phyloP scores from a whole-genome alignment of 2,113 vertebrate species.

The Lasiurus borealis region DNA sequence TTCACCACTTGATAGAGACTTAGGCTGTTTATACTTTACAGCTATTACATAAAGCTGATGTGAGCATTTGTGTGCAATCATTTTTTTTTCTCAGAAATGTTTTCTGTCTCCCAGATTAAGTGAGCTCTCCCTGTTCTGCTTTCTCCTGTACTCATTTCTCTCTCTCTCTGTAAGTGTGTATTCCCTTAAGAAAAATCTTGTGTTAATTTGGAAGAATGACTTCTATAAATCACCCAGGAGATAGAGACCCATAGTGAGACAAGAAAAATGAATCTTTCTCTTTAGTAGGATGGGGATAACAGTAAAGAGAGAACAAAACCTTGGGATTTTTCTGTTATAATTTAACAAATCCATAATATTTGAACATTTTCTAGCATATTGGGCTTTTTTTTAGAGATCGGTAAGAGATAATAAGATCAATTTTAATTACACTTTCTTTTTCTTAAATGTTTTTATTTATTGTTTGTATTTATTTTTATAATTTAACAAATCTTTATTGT shows the following conservation, averaged over 20 bases:
- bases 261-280: constrained; percentile 5
- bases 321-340: neutral
- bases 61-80: constrained; percentile 1
- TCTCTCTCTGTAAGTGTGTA: neutral
- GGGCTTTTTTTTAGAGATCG: constrained; percentile 24
- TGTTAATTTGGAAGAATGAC: constrained; percentile 53
- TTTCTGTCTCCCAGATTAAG: constrained; percentile 30
- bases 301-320: neutral
- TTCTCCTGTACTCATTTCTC: neutral
- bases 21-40: constrained; percentile 12
- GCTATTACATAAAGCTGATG: constrained; percentile 33
- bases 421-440: constrained; percentile 10
- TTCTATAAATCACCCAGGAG: constrained; percentile 26
- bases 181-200: neutral
- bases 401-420: neutral
- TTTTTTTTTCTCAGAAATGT: constrained; percentile 32
- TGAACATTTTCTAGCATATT: constrained; percentile 20
- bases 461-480: too few species aligned
- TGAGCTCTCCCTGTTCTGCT: neutral
- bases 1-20: neutral
- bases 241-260: neutral
- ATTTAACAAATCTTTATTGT: too few species aligned
- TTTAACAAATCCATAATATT: neutral
- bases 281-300: neutral
- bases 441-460: neutral